Conservation (phyloP, 2,888 invertebrate species). For the Ichneumoninae sp. region DNA sequence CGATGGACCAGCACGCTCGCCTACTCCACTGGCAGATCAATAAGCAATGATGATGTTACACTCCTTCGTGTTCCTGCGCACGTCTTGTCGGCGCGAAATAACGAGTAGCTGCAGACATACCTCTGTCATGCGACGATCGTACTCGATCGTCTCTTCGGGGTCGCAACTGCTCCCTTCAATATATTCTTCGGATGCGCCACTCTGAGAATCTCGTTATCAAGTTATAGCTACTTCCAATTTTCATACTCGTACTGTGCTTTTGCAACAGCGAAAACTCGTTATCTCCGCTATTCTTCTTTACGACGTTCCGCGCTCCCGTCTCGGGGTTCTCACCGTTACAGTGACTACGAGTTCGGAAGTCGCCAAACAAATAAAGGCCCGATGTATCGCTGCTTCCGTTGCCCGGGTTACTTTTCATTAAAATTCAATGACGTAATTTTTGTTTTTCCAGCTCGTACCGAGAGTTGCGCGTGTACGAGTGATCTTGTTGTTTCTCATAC, state of each 20-base stretch:
- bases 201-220: slow-evolving; percentile 6
- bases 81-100: slow-evolving; percentile 3
- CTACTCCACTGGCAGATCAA: slow-evolving; percentile 33
- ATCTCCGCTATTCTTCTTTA: background rate
- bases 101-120: background rate
- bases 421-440: slow-evolving; percentile 13
- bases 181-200: background rate
- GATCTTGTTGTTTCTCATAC: slow-evolving; percentile 47
- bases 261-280: background rate
- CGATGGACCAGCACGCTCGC: slow-evolving; percentile 1
- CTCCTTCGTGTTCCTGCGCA: background rate
- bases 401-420: background rate
- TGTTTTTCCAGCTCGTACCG: background rate
- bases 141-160: background rate
- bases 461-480: background rate
- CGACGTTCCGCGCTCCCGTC: background rate
- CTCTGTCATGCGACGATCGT: background rate
- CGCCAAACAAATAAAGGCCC: background rate
- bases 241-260: background rate
- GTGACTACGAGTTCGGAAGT: background rate
- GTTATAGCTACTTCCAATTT: slow-evolving; percentile 1
- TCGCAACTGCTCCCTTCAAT: background rate
- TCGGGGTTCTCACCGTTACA: background rate
- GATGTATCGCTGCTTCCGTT: background rate
- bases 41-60: slow-evolving; percentile 45